phyloP scores from a whole-genome alignment of 2,888 invertebrate genomes.

The Gisinianus flammeolus region DNA sequence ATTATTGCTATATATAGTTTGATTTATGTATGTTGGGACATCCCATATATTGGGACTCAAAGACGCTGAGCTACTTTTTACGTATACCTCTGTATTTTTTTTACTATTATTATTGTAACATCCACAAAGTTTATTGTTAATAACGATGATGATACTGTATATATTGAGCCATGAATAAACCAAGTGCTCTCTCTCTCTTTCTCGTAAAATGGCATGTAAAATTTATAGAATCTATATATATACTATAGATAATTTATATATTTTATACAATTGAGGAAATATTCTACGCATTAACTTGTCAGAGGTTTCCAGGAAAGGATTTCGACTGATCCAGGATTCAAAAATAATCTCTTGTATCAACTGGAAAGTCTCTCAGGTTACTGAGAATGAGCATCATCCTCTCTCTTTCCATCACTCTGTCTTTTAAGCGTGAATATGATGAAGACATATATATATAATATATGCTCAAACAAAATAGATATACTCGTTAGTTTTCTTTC shows the following conservation, averaged over 20 bases:
- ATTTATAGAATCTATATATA: neutral
- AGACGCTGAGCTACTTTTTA: constrained; percentile 45
- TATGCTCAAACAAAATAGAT: too few relatives aligned
- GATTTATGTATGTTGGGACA: constrained; percentile 23
- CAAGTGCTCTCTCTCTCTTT: constrained; percentile 14
- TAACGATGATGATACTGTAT: neutral
- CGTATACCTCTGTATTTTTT: constrained; percentile 6
- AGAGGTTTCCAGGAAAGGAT: too few relatives aligned
- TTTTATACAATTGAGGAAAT: too few relatives aligned
- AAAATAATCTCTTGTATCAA: neutral
- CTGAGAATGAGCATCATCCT: neutral
- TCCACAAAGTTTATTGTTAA: neutral
- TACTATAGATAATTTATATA: too few relatives aligned
- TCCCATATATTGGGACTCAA: too few relatives aligned
- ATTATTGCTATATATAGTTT: too few relatives aligned
- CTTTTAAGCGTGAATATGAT: neutral
- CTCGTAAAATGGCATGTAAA: neutral
- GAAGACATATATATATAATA: neutral
- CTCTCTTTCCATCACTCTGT: neutral
- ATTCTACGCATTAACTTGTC: too few relatives aligned
- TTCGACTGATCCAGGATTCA: neutral
- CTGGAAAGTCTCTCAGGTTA: neutral
- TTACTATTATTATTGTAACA: neutral
- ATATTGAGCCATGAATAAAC: neutral
- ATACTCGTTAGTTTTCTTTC: neutral